phyloP scores from a whole-genome alignment of 2,888 invertebrate species.

The Drosophila quinaria region DNA sequence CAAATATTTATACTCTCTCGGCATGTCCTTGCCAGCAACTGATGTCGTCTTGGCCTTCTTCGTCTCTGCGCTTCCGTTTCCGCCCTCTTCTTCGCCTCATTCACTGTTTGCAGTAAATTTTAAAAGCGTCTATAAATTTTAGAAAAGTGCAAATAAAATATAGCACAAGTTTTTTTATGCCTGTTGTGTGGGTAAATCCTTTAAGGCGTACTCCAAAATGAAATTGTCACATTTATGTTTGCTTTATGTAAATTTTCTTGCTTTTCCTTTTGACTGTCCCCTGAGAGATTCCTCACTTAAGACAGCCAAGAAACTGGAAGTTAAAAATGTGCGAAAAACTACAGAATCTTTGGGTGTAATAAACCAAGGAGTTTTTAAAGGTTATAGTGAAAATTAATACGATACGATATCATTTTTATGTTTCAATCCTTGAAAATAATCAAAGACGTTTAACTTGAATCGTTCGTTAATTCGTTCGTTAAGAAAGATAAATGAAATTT shows the following conservation, averaged over 20 bases:
- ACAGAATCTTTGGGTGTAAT: conserved; percentile 16
- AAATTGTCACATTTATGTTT: conserved; percentile 79
- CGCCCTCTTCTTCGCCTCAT: conserved; percentile 2
- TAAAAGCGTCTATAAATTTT: conserved; percentile 78
- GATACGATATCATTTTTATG: not conserved
- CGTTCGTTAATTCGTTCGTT: no score
- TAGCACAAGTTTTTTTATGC: conserved; percentile 66
- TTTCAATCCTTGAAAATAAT: not conserved
- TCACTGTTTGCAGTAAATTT: conserved; percentile 68
- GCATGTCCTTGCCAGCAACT: conserved; percentile 45
- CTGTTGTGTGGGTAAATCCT: conserved; percentile 65
- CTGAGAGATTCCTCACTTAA: conserved; percentile 4
- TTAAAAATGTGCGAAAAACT: conserved; percentile 29
- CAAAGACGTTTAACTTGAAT: not conserved
- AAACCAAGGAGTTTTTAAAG: not conserved
- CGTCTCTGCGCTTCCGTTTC: not conserved
- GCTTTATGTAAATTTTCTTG: conserved; percentile 72
- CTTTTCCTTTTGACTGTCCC: conserved; percentile 32
- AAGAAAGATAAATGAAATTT: not conserved
- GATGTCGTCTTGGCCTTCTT: conserved; percentile 3
- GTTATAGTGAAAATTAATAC: not conserved
- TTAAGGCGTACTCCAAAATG: conserved; percentile 70
- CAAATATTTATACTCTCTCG: conserved; percentile 69
- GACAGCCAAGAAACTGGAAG: conserved; percentile 16
- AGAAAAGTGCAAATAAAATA: conserved; percentile 79